Evolutionary conservation across 2,113 vertebrate genomes (phyloP).

Genomic region (Poicephalus meyeri): DNA sequence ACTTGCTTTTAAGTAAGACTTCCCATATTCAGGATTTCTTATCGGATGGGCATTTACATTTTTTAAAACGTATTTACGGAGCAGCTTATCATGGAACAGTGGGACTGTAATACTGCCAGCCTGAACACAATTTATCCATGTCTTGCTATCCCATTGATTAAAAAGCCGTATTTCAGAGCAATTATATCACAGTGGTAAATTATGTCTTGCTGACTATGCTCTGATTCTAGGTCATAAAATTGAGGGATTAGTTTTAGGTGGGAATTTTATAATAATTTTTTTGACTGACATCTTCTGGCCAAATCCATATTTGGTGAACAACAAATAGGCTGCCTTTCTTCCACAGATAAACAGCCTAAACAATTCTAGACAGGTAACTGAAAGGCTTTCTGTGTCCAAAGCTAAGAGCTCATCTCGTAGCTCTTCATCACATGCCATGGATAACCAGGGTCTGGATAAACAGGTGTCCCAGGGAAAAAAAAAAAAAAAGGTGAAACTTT

Average conservation of each 20-base stretch:
- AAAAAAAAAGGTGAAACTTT: neutral
- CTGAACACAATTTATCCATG: neutral
- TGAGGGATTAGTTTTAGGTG: neutral
- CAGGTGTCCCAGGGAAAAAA: neutral
- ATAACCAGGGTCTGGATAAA: neutral
- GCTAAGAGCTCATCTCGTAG: neutral
- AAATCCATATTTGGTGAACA: neutral
- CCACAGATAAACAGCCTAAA: neutral
- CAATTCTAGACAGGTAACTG: neutral
- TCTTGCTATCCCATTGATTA: conserved; percentile 24
- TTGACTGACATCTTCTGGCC: neutral
- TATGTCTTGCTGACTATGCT: conserved; percentile 37
- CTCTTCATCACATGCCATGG: neutral
- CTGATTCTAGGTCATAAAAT: conserved; percentile 1
- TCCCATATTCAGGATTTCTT: neutral
- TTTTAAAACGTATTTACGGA: neutral
- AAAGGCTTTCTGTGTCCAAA: neutral
- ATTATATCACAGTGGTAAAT: conserved; percentile 20
- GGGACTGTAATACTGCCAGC: neutral
- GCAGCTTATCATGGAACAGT: neutral
- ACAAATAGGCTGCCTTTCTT: neutral
- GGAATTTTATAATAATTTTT: neutral
- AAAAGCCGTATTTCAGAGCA: conserved; percentile 37
- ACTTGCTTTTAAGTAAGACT: neutral
- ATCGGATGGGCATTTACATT: neutral